Evolutionary conservation across 2,888 invertebrate genomes (phyloP).

Genomic region (Empis stercorea): DNA sequence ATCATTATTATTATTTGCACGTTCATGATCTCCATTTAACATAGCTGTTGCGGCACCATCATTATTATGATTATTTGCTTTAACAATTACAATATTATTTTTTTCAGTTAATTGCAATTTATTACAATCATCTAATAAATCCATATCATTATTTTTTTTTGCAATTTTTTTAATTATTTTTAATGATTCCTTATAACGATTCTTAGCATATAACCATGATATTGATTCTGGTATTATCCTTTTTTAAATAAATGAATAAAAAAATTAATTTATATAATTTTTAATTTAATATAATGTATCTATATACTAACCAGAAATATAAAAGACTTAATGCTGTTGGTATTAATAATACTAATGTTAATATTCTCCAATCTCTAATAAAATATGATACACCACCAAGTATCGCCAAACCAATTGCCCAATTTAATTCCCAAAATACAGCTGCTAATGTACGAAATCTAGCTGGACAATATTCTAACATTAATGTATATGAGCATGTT

Average conservation of each 20-base stretch:
- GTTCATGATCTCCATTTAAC: background rate
- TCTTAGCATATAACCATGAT: slow-evolving; percentile 30
- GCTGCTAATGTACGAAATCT: slow-evolving; percentile 37
- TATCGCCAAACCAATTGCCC: slow-evolving; percentile 36
- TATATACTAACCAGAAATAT: slow-evolving; percentile 30
- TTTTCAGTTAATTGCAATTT: slow-evolving; percentile 5
- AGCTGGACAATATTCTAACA: slow-evolving; percentile 38
- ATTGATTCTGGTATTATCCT: slow-evolving; percentile 37
- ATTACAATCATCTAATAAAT: slow-evolving; percentile 13
- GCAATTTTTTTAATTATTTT: slow-evolving; percentile 25
- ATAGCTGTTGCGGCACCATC: background rate
- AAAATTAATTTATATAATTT: background rate
- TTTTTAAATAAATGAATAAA: background rate
- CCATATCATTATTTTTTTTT: slow-evolving; percentile 20
- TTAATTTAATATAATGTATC: too few species aligned
- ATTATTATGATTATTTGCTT: background rate
- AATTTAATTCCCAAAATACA: slow-evolving; percentile 36
- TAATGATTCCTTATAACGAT: slow-evolving; percentile 28
- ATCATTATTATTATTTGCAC: background rate
- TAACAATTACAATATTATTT: background rate
- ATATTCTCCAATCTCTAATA: slow-evolving; percentile 39
- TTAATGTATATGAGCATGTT: slow-evolving; percentile 37
- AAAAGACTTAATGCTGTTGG: slow-evolving; percentile 37
- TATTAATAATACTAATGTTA: slow-evolving; percentile 39
- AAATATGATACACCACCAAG: slow-evolving; percentile 36